Evolutionary conservation across 1,140 invertebrate species (phyloP), one percentile per base, ranked within the genome.

Genomic region (Oncopodura yosiiana): DNA sequence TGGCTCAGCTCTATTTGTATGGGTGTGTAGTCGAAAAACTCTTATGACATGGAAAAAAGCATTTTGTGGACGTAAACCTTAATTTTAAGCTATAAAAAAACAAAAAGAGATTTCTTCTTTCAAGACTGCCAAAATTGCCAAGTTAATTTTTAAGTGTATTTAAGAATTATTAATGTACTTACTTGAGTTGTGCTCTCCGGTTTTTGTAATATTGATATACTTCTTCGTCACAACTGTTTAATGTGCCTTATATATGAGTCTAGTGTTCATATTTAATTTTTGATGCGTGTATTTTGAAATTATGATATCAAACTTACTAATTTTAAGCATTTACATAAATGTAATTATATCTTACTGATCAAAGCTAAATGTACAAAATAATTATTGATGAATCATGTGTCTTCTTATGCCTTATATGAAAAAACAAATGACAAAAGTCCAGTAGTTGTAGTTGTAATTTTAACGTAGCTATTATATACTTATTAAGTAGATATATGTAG

Each of bases 21-120:
- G 62, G 62, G 58, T 64, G 30, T 64, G 58, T 58, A 64, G 62
- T 48, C 49, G 58, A 6, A 64, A 64, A 46, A 64, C 62, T 26
- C 29, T 59, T n/a, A 27, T 64, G 23, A 64, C 62, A 18, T 64
- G 62, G 62, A 61, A 59, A 42, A 54, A 42, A 45, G 56, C 52
- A 5, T 58, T 61, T 36, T 61, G 58, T 44, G 49, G 56, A 11
- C 51, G 41, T n/a, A 24, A 51, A 27, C 36, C 49, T 21, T 41
- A 42, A 51, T 41, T 30, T 29, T 29, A 8, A n/a, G 4, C 3
- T 8, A 16, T 29, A 27, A 37, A 51, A 39, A 41, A 21, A 30
- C 27, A n/a, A n/a, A 42, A 51, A 21, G n/a, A n/a, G n/a, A n/a
- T n/a, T n/a, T n/a, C n/a, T n/a, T 41, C 37, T 29, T 30, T 9